Evolutionary conservation across 1,140 invertebrate genomes (phyloP).

Genomic region (Drosophila mauritiana): DNA sequence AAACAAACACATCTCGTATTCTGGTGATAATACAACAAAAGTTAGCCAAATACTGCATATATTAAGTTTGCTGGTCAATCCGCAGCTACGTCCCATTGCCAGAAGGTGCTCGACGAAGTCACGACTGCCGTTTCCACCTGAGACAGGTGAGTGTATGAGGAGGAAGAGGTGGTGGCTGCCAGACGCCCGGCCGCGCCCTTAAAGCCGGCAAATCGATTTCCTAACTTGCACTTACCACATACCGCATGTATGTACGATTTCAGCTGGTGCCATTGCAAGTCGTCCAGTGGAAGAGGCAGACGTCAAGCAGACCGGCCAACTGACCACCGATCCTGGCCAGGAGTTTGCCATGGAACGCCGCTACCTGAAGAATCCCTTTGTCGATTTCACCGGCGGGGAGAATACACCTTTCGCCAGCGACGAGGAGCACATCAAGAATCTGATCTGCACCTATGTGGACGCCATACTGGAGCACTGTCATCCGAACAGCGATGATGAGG

Average conservation of each 20-base stretch:
- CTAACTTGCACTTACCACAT: background rate
- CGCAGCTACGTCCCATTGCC: conserved; percentile 12
- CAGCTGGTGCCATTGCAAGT: conserved; percentile 27
- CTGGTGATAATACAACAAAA: background rate
- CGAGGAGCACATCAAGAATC: conserved; percentile 78
- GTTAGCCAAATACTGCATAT: background rate
- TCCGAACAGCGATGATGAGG: conserved; percentile 70
- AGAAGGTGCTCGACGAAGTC: conserved; percentile 28
- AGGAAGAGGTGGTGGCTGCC: conserved; percentile 18
- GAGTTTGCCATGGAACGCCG: conserved; percentile 71
- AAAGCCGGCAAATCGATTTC: conserved; percentile 46
- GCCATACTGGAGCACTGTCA: conserved; percentile 78
- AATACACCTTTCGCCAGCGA: conserved; percentile 70
- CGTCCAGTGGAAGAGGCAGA: background rate
- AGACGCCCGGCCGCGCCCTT: conserved; percentile 49
- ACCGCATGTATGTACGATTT: background rate
- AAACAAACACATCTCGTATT: conserved; percentile 9
- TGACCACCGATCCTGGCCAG: conserved; percentile 10
- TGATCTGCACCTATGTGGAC: conserved; percentile 82
- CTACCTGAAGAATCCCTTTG: conserved; percentile 77
- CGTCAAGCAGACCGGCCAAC: conserved; percentile 10
- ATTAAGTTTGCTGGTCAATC: background rate
- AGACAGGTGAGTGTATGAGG: conserved; percentile 55
- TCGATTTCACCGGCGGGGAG: conserved; percentile 66
- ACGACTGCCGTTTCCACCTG: conserved; percentile 31